Evolutionary conservation across 2,113 vertebrate genomes (phyloP), one percentile per base, ranked within the genome.

Genomic region (Catagonus wagneri): DNA sequence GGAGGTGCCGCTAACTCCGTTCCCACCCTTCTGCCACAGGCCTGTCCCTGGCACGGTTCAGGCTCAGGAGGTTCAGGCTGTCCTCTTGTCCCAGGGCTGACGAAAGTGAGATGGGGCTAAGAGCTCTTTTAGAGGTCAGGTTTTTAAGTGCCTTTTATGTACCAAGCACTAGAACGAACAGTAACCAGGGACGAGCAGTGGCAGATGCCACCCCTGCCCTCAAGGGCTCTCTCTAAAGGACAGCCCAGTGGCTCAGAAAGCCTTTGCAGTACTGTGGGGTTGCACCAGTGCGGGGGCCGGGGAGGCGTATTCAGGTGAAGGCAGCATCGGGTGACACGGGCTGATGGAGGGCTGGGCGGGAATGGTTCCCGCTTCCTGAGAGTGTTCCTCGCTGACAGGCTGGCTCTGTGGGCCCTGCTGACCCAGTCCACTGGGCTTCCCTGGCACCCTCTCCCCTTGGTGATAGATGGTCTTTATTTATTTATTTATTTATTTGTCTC

Each of bases 201-300:
- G 36, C n/a, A 54, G 66, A 25, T 78, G 27, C 10, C 3, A 7
- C 44, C 63, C 29, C 50, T 25, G 8, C 22, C 68, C 58, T 84
- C 54, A 29, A 22, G 66, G 83, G 17, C 65, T 78, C 85, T 76
- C n/a, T 39, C 60, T 3, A 20, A 5, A 75, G 71, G 34, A 65
- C 3, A 3, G 50, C 52, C 81, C 8, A 11, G 27, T 6, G 32
- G 32, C 90, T 71, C n/a, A 7, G 32, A 25, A 61, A 83, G 15
- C 44, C 7, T 89, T 39, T 63, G 54, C 27, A 50, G 20, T 29
- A 29, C 44, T 44, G 8, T 65, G 34, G 85, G 61, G 6, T 4
- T 0, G 32, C 5, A 1, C 20, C 22, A 0, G 2, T n/a, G 22
- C 54, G 27, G 32, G 61, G 15, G 9, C 0, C 22, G 65, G 34